phyloP scores from a whole-genome alignment of 2,797 vertebrate genomes.

The Gambusia yucatana region DNA sequence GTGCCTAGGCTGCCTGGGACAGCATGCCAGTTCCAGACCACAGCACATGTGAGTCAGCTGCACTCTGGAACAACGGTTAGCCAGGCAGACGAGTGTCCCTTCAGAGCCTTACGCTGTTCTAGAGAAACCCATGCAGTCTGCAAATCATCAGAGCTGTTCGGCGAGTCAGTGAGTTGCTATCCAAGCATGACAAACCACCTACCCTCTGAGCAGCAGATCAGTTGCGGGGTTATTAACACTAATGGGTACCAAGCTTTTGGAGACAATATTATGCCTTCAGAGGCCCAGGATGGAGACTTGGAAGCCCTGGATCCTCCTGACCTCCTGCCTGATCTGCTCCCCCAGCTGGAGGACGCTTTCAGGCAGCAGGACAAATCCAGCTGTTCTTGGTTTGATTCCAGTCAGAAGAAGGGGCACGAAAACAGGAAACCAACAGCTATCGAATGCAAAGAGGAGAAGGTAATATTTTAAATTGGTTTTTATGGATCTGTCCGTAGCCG shows the following conservation, averaged over 20 bases:
- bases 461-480: conserved; percentile 38
- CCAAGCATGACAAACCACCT: conserved; percentile 77
- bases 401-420: conserved; percentile 50
- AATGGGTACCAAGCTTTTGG: conserved; percentile 91
- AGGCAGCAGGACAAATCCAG: conserved; percentile 84
- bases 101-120: conserved; percentile 85
- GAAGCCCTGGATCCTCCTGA: conserved; percentile 89
- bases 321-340: conserved; percentile 92
- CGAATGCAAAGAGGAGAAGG: conserved; percentile 68
- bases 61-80: conserved; percentile 81
- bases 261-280: conserved; percentile 87
- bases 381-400: conserved; percentile 74
- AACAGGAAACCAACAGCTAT: conserved; percentile 55
- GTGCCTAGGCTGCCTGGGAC: conserved; percentile 86
- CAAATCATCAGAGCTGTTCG: conserved; percentile 89
- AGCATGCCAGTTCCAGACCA: conserved; percentile 87
- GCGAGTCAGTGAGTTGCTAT: conserved; percentile 88
- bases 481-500: neutral
- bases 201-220: conserved; percentile 85
- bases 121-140: conserved; percentile 88
- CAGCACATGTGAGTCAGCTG: conserved; percentile 83
- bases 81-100: conserved; percentile 84
- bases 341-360: conserved; percentile 90
- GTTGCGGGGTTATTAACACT: conserved; percentile 78
- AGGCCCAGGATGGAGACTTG: conserved; percentile 86